phyloP scores from a whole-genome alignment of 2,888 invertebrate species.

The Meteorus cinctellus region DNA sequence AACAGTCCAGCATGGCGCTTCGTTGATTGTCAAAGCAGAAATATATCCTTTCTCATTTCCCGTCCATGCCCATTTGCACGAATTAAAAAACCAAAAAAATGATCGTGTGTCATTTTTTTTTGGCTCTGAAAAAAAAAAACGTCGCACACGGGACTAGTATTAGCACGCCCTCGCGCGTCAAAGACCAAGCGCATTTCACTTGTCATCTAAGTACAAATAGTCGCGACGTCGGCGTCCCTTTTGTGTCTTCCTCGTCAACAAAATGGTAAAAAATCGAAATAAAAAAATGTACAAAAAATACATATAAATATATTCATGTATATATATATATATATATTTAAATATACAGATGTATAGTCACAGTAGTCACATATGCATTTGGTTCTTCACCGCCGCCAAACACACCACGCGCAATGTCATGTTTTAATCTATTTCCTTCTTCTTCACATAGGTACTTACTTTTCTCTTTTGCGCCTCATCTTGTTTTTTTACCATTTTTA shows the following conservation, averaged over 20 bases:
- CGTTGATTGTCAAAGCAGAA: too few relatives aligned
- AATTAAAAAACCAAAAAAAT: too few relatives aligned
- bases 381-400: not conserved
- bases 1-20: too few relatives aligned
- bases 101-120: not conserved
- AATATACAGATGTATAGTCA: too few relatives aligned
- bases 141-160: not conserved
- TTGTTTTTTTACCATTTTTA: slow-evolving; percentile 27
- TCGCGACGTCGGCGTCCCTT: slow-evolving; percentile 62
- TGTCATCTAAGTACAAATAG: slow-evolving; percentile 67
- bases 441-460: slow-evolving; percentile 35
- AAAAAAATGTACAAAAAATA: slow-evolving; percentile 18
- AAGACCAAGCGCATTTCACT: slow-evolving; percentile 31
- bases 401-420: slow-evolving; percentile 49
- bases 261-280: slow-evolving; percentile 21
- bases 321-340: not conserved
- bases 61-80: too few relatives aligned
- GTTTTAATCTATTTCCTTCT: slow-evolving; percentile 62
- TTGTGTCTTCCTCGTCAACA: slow-evolving; percentile 54
- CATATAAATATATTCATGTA: not conserved
- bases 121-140: slow-evolving; percentile 17
- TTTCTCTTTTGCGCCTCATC: slow-evolving; percentile 45
- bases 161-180: slow-evolving; percentile 33
- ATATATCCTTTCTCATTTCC: too few relatives aligned
- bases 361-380: not conserved